phyloP scores from a whole-genome alignment of 2,888 invertebrate genomes.

The Chrysolina oricalcia region DNA sequence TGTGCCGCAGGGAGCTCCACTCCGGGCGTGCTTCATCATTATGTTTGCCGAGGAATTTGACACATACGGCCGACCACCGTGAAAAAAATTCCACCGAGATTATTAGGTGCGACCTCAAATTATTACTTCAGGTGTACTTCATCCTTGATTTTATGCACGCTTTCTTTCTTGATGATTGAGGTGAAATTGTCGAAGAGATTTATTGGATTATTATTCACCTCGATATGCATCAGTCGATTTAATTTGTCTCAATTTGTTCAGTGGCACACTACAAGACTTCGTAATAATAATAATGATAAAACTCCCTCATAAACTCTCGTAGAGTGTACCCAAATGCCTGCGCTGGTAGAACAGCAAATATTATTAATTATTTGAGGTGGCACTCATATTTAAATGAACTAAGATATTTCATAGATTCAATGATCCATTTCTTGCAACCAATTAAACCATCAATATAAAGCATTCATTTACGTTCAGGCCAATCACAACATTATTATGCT shows the following conservation, averaged over 20 bases:
- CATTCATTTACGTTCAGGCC: too few species aligned
- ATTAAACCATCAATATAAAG: too few species aligned
- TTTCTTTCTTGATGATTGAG: conserved; percentile 15
- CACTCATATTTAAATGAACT: too few species aligned
- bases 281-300: too few species aligned
- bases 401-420: too few species aligned
- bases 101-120: conserved; percentile 15
- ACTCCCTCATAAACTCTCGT: too few species aligned
- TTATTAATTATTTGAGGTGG: too few species aligned
- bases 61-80: conserved; percentile 37
- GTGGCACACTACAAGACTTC: not conserved
- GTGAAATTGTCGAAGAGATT: conserved; percentile 8
- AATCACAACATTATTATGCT: too few species aligned
- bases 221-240: not conserved
- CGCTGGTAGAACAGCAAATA: not conserved
- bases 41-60: conserved; percentile 28
- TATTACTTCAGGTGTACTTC: conserved; percentile 19
- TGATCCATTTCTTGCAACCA: too few species aligned
- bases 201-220: not conserved
- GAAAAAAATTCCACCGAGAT: conserved; percentile 24
- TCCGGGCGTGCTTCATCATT: conserved; percentile 35
- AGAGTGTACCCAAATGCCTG: too few species aligned
- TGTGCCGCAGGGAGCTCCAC: conserved; percentile 35
- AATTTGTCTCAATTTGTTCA: not conserved
- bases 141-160: conserved; percentile 13